These are phyloP conservation scores for Sphaerophoria rueppellii DNA, from an alignment of 2,888 invertebrate genomes.

Conservation along the genomic window DNA sequence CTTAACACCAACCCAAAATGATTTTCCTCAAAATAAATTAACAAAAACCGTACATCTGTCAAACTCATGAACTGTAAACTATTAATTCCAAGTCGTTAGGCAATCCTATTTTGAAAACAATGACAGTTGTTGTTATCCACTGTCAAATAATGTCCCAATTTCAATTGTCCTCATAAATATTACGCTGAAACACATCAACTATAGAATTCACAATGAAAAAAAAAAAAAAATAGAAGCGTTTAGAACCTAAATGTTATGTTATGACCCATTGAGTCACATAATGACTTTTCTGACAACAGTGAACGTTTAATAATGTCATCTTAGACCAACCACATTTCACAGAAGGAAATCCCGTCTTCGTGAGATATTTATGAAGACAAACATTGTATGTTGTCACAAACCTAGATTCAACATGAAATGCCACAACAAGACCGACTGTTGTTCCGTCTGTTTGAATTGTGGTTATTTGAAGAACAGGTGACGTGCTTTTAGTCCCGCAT, in stretches of 20 bases:
- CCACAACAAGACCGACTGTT: slow-evolving; percentile 26
- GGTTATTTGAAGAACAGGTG: slow-evolving; percentile 49
- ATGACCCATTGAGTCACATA: slow-evolving; percentile 51
- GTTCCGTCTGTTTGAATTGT: slow-evolving; percentile 20
- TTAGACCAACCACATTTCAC: slow-evolving; percentile 49
- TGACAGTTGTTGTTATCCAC: slow-evolving; percentile 46
- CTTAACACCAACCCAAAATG: slow-evolving; percentile 13
- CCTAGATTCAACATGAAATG: slow-evolving; percentile 10
- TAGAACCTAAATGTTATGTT: slow-evolving; percentile 27
- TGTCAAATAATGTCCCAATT: slow-evolving; percentile 54
- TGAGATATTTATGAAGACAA: too few species aligned
- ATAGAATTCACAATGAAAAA: not conserved
- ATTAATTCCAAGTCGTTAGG: slow-evolving; percentile 41
- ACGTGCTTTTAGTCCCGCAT: not conserved
- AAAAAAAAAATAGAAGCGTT: slow-evolving; percentile 1
- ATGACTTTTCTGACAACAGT: slow-evolving; percentile 63
- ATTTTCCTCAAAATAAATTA: slow-evolving; percentile 67
- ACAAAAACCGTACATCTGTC: slow-evolving; percentile 54
- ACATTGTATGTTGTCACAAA: too few species aligned
- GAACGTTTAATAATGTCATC: slow-evolving; percentile 64
- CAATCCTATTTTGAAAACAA: slow-evolving; percentile 42
- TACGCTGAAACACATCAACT: slow-evolving; percentile 31
- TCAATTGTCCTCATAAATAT: slow-evolving; percentile 65
- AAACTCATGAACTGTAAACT: slow-evolving; percentile 41
- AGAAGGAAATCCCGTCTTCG: slow-evolving; percentile 1